phyloP scores from a whole-genome alignment of 2,113 vertebrate species.

The Phaethornis superciliosus region DNA sequence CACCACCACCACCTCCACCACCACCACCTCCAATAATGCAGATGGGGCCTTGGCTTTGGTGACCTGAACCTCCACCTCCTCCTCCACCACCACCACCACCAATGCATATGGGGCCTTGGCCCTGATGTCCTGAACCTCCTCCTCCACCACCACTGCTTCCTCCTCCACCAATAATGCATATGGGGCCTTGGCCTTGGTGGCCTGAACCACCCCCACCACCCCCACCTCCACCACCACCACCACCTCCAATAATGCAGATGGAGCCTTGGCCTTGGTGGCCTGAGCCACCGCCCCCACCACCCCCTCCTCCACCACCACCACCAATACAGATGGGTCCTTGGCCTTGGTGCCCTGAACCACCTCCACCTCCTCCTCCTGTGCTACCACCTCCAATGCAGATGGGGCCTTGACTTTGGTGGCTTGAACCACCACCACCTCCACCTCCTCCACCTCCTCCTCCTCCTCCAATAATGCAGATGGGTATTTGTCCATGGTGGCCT shows the following conservation, averaged over 20 bases:
- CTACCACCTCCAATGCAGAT: background rate
- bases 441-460: background rate
- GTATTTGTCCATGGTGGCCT: background rate
- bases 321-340: background rate
- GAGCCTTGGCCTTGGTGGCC: fast-evolving
- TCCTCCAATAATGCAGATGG: background rate
- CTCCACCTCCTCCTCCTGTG: background rate
- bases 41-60: fast-evolving
- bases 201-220: background rate
- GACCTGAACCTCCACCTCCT: background rate
- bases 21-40: background rate
- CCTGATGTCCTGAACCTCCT: background rate
- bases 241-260: background rate
- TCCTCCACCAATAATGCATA: fast-evolving
- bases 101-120: background rate
- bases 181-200: slow-evolving; percentile 12
- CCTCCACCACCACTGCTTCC: background rate
- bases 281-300: background rate
- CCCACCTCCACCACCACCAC: background rate
- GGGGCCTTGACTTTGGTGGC: too few species aligned
- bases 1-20: background rate
- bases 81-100: background rate
- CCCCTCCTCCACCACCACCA: background rate
- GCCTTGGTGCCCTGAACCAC: fast-evolving
- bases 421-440: background rate